Conservation (phyloP, 2,797 vertebrate genomes). For the Anomalospiza imberbis region DNA sequence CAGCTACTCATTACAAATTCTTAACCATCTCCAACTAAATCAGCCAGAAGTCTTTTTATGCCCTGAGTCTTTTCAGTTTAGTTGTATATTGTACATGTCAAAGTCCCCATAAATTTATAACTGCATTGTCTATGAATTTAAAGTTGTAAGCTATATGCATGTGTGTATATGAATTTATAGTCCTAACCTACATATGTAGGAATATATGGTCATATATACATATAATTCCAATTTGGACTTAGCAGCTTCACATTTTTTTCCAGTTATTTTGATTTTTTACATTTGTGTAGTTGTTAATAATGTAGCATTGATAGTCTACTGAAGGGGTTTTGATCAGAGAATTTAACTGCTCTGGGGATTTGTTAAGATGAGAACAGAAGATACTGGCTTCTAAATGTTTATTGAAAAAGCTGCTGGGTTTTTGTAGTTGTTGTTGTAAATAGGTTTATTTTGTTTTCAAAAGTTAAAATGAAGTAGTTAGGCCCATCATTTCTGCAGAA, state of each 20-base stretch:
- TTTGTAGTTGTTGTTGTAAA: not conserved
- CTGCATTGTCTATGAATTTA: not conserved
- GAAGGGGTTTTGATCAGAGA: not conserved
- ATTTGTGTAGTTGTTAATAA: not conserved
- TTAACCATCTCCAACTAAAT: not conserved
- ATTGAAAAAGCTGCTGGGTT: not conserved
- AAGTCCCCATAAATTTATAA: not conserved
- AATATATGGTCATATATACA: not conserved
- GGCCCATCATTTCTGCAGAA: not conserved
- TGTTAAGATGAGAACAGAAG: not conserved
- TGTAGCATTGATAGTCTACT: not conserved
- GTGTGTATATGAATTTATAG: not conserved
- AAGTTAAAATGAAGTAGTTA: not conserved
- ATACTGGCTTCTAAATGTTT: not conserved
- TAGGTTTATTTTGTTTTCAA: not conserved
- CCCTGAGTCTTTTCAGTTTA: not conserved
- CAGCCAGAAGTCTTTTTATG: slow-evolving; percentile 4
- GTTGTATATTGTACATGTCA: not conserved
- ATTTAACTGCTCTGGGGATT: not conserved
- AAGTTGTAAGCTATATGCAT: not conserved
- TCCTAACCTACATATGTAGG: not conserved
- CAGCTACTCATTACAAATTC: not conserved
- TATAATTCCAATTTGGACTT: not conserved
- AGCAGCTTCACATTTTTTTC: not conserved
- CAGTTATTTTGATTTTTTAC: not conserved